phyloP scores from a whole-genome alignment of 1,140 invertebrate species.

The Lordiphosa collinella region DNA sequence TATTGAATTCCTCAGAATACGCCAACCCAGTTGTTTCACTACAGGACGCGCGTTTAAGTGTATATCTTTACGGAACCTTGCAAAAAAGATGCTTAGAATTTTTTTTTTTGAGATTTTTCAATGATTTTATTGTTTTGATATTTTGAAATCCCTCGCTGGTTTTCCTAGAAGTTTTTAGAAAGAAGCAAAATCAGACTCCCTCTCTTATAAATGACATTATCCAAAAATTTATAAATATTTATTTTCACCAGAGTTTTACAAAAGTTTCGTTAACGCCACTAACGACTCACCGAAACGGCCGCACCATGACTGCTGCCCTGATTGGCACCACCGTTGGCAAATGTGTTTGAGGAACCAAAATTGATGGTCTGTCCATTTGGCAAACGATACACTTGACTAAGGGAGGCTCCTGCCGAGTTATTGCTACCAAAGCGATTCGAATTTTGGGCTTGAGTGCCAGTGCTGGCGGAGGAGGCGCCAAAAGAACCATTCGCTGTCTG shows the following conservation, averaged over 20 bases:
- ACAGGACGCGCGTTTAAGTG: no score
- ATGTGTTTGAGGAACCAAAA: constrained; percentile 75
- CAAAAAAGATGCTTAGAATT: no score
- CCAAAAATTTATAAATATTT: constrained; percentile 27
- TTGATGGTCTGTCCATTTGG: constrained; percentile 78
- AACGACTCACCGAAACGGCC: constrained; percentile 58
- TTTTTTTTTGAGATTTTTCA: no score
- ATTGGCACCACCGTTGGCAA: constrained; percentile 71
- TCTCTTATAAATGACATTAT: no score
- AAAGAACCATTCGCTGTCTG: constrained; percentile 59
- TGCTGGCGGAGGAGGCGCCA: constrained; percentile 76
- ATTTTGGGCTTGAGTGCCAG: constrained; percentile 69
- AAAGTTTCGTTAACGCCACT: constrained; percentile 6
- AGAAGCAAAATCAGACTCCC: no score
- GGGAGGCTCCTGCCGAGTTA: constrained; percentile 70
- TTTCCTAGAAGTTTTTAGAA: no score
- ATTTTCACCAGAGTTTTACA: constrained; percentile 20
- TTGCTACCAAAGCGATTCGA: constrained; percentile 53
- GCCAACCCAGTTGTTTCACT: no score
- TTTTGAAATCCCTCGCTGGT: no score
- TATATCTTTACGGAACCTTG: no score
- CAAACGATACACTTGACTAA: constrained; percentile 65
- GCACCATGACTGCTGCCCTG: constrained; percentile 60
- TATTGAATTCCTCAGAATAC: no score
- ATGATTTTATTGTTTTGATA: no score